Evolutionary conservation across 2,797 vertebrate genomes (phyloP), one percentile per base, ranked within the genome.

Genomic region (Echeneis naucrates): DNA sequence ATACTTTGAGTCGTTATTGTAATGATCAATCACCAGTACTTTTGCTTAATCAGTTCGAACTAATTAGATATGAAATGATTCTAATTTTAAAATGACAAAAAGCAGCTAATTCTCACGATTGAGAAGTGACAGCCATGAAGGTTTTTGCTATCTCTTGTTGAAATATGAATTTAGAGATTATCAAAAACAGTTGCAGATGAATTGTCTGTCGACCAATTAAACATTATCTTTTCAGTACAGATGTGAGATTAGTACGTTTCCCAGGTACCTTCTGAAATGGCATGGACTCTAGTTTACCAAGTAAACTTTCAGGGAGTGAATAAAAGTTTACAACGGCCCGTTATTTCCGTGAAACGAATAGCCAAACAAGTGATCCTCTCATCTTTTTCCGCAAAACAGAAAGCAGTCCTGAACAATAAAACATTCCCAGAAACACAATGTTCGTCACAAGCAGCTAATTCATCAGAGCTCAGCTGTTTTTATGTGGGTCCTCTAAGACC

Each of bases 401-500:
- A 27, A 26, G 13, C 30, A 21, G 3, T 47, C 21, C 17, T 16
- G 35, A 73, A 78, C 40, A 71, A 71, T 44, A 37, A 65, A 45
- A 37, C 42, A n/a, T 30, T 48, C 27, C 19, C 72, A 70, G 47
- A 61, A 30, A 64, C 3, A 57, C 56, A 79, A 4, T 55, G 45
- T 68, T 68, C 45, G 63, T 75, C 64, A 72, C 14, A 6, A 59
- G 58, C 2, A 38, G 50, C 61, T 70, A 51, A 75, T 75, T 77
- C 50, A 81, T 12, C 73, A 45, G 17, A 40, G 61, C 58, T 72
- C 44, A 10, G 64, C 48, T 72, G 73, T 81, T 85, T 78, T 60
- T 55, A 59, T 55, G 62, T 58, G 71, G 77, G 77, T 77, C 53
- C 68, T 82, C 72, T 68, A 82, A 72, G 69, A 72, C 69, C 75